Conservation (phyloP, 2,888 invertebrate species). For the Metopia argyrocephala region DNA sequence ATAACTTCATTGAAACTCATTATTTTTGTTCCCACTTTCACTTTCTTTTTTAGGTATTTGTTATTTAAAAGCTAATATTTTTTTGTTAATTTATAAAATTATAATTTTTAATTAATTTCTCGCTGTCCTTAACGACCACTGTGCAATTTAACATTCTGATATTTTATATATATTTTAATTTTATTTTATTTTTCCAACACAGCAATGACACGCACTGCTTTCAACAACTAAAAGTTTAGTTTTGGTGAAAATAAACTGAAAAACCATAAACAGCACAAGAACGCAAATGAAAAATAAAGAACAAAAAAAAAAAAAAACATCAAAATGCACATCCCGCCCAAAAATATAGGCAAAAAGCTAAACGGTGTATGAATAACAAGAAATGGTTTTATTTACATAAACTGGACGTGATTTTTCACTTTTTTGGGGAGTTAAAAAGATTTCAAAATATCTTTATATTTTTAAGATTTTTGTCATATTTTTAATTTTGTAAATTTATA, state of each 20-base stretch:
- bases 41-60: not conserved
- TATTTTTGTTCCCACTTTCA: no score
- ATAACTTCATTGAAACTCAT: no score
- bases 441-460: not conserved
- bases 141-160: not conserved
- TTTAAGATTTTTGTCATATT: not conserved
- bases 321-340: not conserved
- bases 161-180: not conserved
- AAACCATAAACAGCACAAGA: not conserved
- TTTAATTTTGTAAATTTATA: not conserved
- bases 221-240: constrained; percentile 7
- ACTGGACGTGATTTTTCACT: constrained; percentile 38
- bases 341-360: not conserved
- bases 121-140: constrained; percentile 5
- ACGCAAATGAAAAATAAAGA: no score
- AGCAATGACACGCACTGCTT: constrained; percentile 1
- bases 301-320: not conserved
- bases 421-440: constrained; percentile 1
- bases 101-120: not conserved
- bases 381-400: constrained; percentile 33
- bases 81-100: not conserved
- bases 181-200: constrained; percentile 3
- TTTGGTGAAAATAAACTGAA: not conserved
- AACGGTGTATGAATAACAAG: constrained; percentile 36
- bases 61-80: not conserved